Conservation (phyloP, 2,888 invertebrate species). For the Meteorus colon region DNA sequence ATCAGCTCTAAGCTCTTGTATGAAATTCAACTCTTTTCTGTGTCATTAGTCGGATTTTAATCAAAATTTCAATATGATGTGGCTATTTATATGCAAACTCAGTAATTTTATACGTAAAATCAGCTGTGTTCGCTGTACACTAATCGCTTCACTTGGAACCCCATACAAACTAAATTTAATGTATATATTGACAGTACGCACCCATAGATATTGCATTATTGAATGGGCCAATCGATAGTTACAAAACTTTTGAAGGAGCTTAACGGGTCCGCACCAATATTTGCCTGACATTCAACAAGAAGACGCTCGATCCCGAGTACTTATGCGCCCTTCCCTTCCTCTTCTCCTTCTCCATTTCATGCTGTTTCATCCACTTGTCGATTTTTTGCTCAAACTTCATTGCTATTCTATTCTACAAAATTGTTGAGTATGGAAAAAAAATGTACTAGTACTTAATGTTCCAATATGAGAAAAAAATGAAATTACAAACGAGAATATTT, state of each 20-base stretch:
- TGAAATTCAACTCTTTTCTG: too few relatives aligned
- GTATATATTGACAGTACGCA: too few relatives aligned
- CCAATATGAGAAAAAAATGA: too few relatives aligned
- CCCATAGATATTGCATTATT: not conserved
- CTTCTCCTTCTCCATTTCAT: not conserved
- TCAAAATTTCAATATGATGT: too few relatives aligned
- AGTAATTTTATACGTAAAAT: too few relatives aligned
- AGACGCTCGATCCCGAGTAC: not conserved
- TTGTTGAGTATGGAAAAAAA: not conserved
- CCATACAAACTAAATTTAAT: too few relatives aligned
- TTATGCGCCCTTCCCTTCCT: not conserved
- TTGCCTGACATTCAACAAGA: constrained; percentile 10
- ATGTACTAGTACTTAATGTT: not conserved
- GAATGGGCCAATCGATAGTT: constrained; percentile 18
- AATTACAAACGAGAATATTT: not conserved
- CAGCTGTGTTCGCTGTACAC: too few relatives aligned
- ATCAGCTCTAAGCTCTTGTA: too few relatives aligned
- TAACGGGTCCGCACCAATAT: constrained; percentile 6
- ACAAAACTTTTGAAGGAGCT: not conserved
- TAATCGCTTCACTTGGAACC: too few relatives aligned
- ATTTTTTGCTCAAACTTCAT: not conserved
- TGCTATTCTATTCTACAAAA: not conserved
- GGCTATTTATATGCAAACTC: too few relatives aligned
- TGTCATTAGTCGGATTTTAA: too few relatives aligned
- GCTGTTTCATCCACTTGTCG: not conserved